A percentile compares a stretch with the other conserved stretches of the same genome.
phyloP scores from a whole-genome alignment of 2,113 vertebrate species.

The Pristiophorus japonicus region DNA sequence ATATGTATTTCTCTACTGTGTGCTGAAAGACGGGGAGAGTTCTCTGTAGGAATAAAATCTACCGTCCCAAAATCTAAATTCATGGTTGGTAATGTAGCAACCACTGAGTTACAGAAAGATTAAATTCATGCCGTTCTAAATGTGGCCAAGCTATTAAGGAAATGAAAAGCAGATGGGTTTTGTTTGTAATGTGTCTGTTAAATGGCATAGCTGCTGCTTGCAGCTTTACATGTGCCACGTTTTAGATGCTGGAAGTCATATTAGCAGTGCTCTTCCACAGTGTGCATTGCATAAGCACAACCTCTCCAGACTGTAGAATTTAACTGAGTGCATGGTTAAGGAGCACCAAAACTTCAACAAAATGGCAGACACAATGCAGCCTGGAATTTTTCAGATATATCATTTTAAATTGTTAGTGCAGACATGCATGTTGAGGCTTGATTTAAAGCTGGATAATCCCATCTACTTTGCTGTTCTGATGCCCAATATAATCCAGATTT shows the following conservation, averaged over 20 bases:
- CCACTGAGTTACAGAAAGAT: neutral
- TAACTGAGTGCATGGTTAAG: neutral
- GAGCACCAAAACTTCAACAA: neutral
- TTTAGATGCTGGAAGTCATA: conserved; percentile 19
- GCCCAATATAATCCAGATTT: neutral
- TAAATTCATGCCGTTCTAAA: conserved; percentile 9
- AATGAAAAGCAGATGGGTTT: conserved; percentile 1
- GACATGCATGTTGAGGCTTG: neutral
- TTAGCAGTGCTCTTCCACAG: neutral
- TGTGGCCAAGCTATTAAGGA: neutral
- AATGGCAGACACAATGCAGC: neutral
- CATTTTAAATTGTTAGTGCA: neutral
- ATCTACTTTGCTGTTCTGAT: neutral
- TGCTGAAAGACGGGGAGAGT: neutral
- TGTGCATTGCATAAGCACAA: neutral
- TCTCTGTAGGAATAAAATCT: neutral
- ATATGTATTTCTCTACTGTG: neutral
- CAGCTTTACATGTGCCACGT: conserved; percentile 27
- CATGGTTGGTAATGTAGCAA: neutral
- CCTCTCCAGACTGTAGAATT: neutral
- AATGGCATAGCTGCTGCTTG: neutral
- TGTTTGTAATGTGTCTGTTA: neutral
- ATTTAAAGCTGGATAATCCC: neutral
- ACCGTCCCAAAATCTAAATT: neutral
- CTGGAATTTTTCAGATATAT: neutral